phyloP scores from a whole-genome alignment of 2,888 invertebrate genomes.

The Philhelius pedissequus region DNA sequence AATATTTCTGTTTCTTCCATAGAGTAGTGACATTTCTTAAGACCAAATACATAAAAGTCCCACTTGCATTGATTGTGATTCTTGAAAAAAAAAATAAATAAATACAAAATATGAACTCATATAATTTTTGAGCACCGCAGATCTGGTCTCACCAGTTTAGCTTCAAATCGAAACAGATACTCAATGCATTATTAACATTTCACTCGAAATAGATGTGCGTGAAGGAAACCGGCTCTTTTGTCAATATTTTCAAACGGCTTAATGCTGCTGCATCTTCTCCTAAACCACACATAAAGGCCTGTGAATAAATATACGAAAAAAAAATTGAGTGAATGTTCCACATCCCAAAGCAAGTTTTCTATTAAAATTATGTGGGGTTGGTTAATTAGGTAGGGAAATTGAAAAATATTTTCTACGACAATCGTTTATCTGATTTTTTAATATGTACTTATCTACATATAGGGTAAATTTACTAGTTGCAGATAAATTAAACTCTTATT shows the following conservation, averaged over 20 bases:
- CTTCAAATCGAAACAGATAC: not conserved
- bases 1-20: not conserved
- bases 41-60: not conserved
- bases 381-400: constrained; percentile 6
- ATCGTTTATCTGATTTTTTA: not conserved
- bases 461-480: not conserved
- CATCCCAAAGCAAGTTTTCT: constrained; percentile 18
- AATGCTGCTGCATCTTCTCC: constrained; percentile 10
- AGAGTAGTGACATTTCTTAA: not conserved
- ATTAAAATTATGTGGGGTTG: constrained; percentile 14
- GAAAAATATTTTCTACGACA: constrained; percentile 15
- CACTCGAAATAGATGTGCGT: constrained; percentile 46
- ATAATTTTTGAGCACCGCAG: not conserved
- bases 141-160: constrained; percentile 47
- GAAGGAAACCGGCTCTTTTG: constrained; percentile 45
- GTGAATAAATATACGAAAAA: constrained; percentile 13
- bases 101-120: not conserved
- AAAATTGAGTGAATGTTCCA: not conserved
- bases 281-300: constrained; percentile 26
- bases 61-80: constrained; percentile 16
- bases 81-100: not conserved
- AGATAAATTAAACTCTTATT: no score
- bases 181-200: constrained; percentile 43
- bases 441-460: not conserved
- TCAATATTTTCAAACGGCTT: constrained; percentile 24